Base-by-base conservation (phyloP, 2,113 vertebrate species). In the Corythornis vintsioides region DNA sequence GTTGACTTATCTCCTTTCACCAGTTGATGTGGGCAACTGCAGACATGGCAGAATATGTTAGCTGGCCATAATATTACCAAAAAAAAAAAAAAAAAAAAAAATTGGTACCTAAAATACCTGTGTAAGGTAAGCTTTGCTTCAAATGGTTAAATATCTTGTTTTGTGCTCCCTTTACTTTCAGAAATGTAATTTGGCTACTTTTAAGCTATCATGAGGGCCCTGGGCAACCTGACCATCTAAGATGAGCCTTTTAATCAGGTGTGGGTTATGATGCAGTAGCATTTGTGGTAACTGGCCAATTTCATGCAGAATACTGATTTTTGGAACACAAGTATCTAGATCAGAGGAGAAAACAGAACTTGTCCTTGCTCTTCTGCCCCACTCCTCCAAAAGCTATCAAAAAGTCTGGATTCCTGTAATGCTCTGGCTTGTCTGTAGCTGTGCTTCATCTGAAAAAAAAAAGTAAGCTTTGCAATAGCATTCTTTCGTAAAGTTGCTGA, bases 401-500 rank as follows among this genome's bases (percentile, higher is more conserved):
- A 72, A 59, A 48, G 10, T 10, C 45, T 63, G 56, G 21, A n/a
- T 76, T 93, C 90, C 66, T 64, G 0, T 86, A 73, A 57, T 26
- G 4, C 38, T 79, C 57, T 14, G 83, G 64, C 24, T 77, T 74
- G 45, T 38, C 11, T 81, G 53, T 24, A 66, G 55, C 79, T 53
- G 9, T 60, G 75, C 67, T 65, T 88, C 35, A 53, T 83, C 67
- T 71, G 76, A 89, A 94, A 79, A 79, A 65, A 33, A 86, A 71
- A 92, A 95, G 83, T 88, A 72, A 86, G 92, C 83, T 92, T 96
- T 93, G 85, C 70, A 80, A 13, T 90, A 94, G 78, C 8, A 7
- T 57, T 86, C 85, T 88, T 3, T 79, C 88, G 85, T 77, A 78
- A 31, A 89, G 85, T 56, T 91, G 97, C 97, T 97, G 97, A 97